phyloP scores from a whole-genome alignment of 2,113 vertebrate species.

The Carassius auratus region DNA sequence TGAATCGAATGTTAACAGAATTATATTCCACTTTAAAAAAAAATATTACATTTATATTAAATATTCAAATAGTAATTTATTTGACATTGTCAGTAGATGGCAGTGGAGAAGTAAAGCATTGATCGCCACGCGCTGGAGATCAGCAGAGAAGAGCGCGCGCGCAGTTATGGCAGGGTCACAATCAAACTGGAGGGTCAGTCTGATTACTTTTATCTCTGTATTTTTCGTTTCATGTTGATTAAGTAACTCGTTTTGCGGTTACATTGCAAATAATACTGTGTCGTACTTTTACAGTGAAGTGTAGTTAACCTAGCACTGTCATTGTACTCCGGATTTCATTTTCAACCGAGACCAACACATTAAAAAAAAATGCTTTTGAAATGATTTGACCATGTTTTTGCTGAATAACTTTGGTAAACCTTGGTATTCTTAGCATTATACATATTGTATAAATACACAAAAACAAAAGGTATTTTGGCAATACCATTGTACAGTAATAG shows the following conservation, averaged over 20 bases:
- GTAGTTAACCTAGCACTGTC: not conserved
- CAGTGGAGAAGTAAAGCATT: not conserved
- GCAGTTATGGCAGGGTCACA: slow-evolving; percentile 30
- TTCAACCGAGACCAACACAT: not conserved
- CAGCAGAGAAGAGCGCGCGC: not conserved
- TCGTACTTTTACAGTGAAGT: not conserved
- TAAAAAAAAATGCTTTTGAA: not conserved
- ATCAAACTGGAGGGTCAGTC: slow-evolving; percentile 22
- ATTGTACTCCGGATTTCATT: not conserved
- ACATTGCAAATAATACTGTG: not conserved
- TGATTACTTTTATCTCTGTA: not conserved
- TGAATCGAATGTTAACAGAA: not conserved
- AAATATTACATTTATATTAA: not conserved
- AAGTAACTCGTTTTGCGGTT: not conserved
- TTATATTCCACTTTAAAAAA: not conserved
- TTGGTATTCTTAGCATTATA: not conserved
- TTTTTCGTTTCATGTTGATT: not conserved
- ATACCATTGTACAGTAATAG: not conserved
- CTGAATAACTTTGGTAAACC: not conserved
- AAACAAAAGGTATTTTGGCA: not conserved
- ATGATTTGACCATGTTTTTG: not conserved
- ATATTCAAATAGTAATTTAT: not conserved
- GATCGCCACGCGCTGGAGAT: not conserved
- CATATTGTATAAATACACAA: not conserved
- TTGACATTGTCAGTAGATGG: not conserved